These are phyloP conservation scores for Otolemur crassicaudatus DNA, from an alignment of 2,797 vertebrate species.

Conservation along the genomic window DNA sequence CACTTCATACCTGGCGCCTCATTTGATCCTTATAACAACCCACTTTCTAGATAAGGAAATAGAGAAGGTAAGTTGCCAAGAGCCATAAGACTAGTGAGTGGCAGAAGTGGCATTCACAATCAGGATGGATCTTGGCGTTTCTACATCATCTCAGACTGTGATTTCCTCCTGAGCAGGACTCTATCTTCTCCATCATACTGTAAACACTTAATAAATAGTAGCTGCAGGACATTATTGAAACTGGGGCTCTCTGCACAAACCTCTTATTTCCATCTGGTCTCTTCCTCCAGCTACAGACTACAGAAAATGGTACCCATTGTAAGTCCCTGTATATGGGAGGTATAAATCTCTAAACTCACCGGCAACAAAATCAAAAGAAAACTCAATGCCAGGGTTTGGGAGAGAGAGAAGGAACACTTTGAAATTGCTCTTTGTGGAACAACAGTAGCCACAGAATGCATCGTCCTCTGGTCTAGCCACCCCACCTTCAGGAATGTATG, in stretches of 20 bases:
- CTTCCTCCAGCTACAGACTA: neutral
- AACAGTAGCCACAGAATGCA: neutral
- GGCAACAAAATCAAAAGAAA: conserved; percentile 29
- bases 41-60: neutral
- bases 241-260: neutral
- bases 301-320: neutral
- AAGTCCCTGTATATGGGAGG: conserved; percentile 6
- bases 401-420: neutral
- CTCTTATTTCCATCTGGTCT: neutral
- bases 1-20: neutral
- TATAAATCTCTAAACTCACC: conserved; percentile 17
- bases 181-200: neutral
- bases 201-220: neutral
- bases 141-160: neutral
- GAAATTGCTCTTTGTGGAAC: conserved; percentile 27
- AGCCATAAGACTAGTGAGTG: neutral
- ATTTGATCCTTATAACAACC: neutral
- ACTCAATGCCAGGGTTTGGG: neutral
- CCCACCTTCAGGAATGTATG: neutral
- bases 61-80: neutral
- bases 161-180: neutral
- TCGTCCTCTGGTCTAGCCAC: neutral
- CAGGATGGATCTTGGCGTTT: neutral
- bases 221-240: neutral
- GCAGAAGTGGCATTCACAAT: neutral